Base-by-base conservation (phyloP, 2,888 invertebrate genomes). In the Antheraea yamamai region DNA sequence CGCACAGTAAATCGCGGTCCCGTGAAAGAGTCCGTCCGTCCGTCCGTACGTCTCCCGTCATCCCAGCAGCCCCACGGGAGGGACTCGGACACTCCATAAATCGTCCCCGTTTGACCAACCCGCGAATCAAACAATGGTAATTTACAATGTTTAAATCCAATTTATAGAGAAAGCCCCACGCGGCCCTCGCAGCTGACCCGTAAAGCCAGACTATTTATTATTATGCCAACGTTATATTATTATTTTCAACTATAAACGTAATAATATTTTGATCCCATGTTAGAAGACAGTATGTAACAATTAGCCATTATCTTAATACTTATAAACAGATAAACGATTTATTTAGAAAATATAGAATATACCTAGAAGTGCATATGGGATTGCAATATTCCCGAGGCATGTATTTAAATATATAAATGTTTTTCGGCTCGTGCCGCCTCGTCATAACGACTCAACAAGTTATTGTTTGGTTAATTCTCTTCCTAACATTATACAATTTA, bases 121-220 rank as follows among this genome's bases (percentile, higher is more conserved):
- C 92, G 91, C 91, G 92, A 93, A 92, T 92, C 92, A 91, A 92
- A 91, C 90, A 89, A 89, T 91, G 89, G 92, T 92, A 92, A 92
- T 93, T 92, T 92, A 89, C 91, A 91, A 92, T 91, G 92, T 92
- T 92, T 92, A 92, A 92, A 92, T 92, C 92, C 91, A 92, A 92
- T 93, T 92, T 91, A 85, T 87, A 83, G 84, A 82, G 85, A 79
- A 79, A 78, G 82, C 84, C 71, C 70, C 51, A 68, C 39, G 52
- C 55, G 52, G 39, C 18, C 55, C 58, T 39, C 70, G 35, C 39
- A 66, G 52, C 18, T 58, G 55, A 58, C 12, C 47, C 35, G 58
- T 73, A 12, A 35, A 30, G 82, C 82, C 80, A 79, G 79, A 79
- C 39, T 70, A 20, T 70, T 39, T 70, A 70, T 70, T 70, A 70